Evolutionary conservation across 2,113 vertebrate species (phyloP).

Genomic region (Oncorhynchus gorbuscha): DNA sequence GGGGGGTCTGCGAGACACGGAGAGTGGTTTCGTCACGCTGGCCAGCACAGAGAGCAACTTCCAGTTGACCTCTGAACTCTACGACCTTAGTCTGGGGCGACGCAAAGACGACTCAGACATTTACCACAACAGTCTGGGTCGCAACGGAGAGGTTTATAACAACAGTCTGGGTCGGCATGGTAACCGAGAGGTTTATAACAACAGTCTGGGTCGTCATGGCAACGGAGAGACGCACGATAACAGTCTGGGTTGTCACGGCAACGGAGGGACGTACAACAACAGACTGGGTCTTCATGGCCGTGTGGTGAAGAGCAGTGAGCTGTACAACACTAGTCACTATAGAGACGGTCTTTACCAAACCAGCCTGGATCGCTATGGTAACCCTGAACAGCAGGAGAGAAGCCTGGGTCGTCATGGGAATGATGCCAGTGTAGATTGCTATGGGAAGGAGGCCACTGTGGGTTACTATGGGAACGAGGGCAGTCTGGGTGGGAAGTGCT

Average conservation of each 20-base stretch:
- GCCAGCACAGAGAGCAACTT: slow-evolving; percentile 86
- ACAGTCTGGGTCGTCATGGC: neutral
- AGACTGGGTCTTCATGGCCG: neutral
- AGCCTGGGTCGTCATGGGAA: slow-evolving; percentile 16
- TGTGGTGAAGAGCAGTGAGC: neutral
- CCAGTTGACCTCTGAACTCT: slow-evolving; percentile 85
- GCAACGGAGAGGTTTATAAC: slow-evolving; percentile 54
- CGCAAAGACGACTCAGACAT: slow-evolving; percentile 61
- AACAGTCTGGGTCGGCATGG: slow-evolving; percentile 40
- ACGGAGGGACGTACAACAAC: neutral
- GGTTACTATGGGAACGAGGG: slow-evolving; percentile 58
- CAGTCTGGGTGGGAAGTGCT: slow-evolving; percentile 55
- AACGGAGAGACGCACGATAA: neutral
- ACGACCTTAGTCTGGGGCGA: slow-evolving; percentile 75
- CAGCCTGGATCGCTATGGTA: slow-evolving; percentile 52
- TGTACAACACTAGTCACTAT: slow-evolving; percentile 34
- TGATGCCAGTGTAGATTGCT: neutral
- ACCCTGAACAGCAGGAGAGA: slow-evolving; percentile 53
- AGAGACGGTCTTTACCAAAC: slow-evolving; percentile 47
- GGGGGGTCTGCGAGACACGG: slow-evolving; percentile 68
- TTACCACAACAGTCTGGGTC: slow-evolving; percentile 77
- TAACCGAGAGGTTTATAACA: slow-evolving; percentile 52
- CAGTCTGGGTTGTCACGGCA: neutral
- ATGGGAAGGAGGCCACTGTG: slow-evolving; percentile 8
- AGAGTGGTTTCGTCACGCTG: slow-evolving; percentile 79